phyloP scores from a whole-genome alignment of 2,113 vertebrate species.

The Antennarius striatus region DNA sequence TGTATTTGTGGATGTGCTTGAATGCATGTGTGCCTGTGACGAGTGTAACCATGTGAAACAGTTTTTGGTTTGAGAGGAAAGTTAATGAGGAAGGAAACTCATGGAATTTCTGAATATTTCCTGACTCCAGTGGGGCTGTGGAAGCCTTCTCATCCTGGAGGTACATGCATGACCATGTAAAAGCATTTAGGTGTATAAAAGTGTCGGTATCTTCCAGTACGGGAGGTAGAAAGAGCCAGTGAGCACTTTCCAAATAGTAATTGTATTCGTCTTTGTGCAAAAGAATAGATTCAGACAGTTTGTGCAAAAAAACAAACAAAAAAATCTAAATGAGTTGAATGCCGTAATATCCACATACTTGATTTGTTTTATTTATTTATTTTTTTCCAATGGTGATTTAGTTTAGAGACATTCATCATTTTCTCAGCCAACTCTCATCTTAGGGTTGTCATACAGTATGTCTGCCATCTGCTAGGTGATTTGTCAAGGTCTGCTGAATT shows the following conservation, averaged over 20 bases:
- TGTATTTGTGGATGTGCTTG: constrained; percentile 2
- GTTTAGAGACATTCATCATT: too few relatives aligned
- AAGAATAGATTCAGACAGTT: too few relatives aligned
- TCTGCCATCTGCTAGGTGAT: constrained; percentile 7
- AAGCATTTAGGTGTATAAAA: background rate
- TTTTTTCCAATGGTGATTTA: too few relatives aligned
- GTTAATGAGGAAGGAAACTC: constrained; percentile 42
- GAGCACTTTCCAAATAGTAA: background rate
- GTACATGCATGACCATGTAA: background rate
- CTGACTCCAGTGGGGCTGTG: constrained; percentile 19
- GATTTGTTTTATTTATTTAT: too few relatives aligned
- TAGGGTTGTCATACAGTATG: background rate
- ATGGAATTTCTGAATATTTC: constrained; percentile 29
- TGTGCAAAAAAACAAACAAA: background rate
- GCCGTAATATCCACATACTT: background rate
- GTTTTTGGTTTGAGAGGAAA: constrained; percentile 38
- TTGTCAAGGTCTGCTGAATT: background rate
- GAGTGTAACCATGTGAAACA: constrained; percentile 12
- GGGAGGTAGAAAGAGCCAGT: background rate
- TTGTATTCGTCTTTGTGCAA: background rate
- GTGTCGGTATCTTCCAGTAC: constrained; percentile 2
- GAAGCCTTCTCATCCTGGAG: constrained; percentile 1
- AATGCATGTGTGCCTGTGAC: constrained; percentile 15
- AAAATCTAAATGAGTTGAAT: background rate
- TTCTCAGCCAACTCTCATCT: too few relatives aligned